Base-by-base conservation (phyloP, 2,888 invertebrate genomes). In the Adela reaumurella region DNA sequence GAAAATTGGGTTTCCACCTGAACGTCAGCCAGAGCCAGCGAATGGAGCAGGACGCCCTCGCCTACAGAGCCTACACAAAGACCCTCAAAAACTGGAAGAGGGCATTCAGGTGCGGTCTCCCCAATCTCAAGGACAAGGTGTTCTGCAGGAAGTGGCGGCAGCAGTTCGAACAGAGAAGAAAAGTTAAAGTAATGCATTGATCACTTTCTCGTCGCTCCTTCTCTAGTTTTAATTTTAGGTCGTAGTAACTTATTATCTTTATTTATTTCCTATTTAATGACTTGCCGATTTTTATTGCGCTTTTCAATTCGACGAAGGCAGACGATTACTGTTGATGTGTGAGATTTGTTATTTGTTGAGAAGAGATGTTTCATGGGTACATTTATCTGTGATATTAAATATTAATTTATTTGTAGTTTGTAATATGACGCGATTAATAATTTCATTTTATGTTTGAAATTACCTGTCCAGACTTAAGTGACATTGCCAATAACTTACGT, bases 11-110 rank as follows among this genome's bases (percentile, higher is more conserved):
- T 2, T 58, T 74, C 51, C 61, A 65, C 50, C 62, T 62, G 48
- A 69, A 70, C 57, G 77, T 81, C 1, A 81, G 82, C 57, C 65
- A 78, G 2, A 82, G 83, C 0, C 63, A 71, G 50, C 81, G 82
- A 59, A 67, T 83, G 45, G 77, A 83, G 53, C 81, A 83, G 55
- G 87, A 87, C 60, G 81, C 82, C 60, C 83, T 83, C 28, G 81
- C 85, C 2, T 73, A 86, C 50, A 77, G 81, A 54, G 78, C 81
- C 10, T 84, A 85, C 59, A 78, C 77, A 28, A 80, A 72, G 45
- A 81, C 84, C 52, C 65, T 87, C 10, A 80, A 81, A 60, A 83
- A 84, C 58, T 85, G 85, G 81, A 73, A 73, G 47, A 68, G 64
- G 24, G 81, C 82, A 49, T 71, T 83, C 53, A 70, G 66, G 49